phyloP scores from a whole-genome alignment of 2,113 vertebrate genomes.

The Glaucidium brasilianum region DNA sequence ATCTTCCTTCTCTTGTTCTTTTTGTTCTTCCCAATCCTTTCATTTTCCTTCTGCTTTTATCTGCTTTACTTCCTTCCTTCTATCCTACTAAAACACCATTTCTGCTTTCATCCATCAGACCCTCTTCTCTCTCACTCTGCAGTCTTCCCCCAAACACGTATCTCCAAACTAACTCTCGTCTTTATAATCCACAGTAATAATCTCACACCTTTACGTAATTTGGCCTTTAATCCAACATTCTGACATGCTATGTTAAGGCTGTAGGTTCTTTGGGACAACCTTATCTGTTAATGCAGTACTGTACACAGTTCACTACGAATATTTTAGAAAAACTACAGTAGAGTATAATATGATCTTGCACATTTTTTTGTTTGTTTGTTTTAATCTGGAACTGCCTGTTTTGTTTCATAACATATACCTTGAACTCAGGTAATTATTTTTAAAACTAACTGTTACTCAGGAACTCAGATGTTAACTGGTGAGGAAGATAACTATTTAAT shows the following conservation, averaged over 20 bases:
- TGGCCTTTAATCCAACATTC: not conserved
- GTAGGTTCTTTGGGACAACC: not conserved
- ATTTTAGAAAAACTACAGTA: not conserved
- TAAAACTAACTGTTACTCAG: not conserved
- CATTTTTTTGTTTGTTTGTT: not conserved
- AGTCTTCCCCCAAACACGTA: not conserved
- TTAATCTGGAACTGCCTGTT: not conserved
- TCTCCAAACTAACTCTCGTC: not conserved
- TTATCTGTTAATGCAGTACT: not conserved
- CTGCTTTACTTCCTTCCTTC: constrained; percentile 23
- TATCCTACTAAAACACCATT: not conserved
- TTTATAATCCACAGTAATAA: not conserved
- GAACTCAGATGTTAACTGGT: not conserved
- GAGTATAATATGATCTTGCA: not conserved
- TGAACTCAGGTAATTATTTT: not conserved
- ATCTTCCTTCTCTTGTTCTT: constrained; percentile 29
- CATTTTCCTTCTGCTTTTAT: constrained; percentile 50
- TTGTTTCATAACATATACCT: not conserved
- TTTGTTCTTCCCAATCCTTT: constrained; percentile 46
- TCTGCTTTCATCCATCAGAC: not conserved
- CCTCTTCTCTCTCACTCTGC: not conserved
- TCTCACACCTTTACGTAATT: not conserved
- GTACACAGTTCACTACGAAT: not conserved
- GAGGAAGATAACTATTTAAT: not conserved
- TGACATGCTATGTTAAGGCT: not conserved